phyloP scores from a whole-genome alignment of 2,888 invertebrate genomes.

The Abrostola tripartita region DNA sequence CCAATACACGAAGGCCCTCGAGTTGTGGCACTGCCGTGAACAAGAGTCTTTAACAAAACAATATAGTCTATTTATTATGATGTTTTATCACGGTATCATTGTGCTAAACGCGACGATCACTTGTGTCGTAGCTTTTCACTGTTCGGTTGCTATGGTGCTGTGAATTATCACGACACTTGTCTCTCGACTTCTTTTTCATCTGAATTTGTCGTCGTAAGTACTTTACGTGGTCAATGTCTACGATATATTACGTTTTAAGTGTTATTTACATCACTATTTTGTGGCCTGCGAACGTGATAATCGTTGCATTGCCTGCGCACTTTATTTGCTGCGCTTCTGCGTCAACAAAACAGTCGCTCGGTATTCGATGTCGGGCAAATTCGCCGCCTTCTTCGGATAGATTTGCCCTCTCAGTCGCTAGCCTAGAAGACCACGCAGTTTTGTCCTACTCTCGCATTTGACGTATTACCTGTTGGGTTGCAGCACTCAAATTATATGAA shows the following conservation, averaged over 20 bases:
- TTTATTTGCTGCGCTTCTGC: slow-evolving; percentile 85
- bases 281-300: slow-evolving; percentile 83
- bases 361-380: slow-evolving; percentile 57
- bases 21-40: slow-evolving; percentile 76
- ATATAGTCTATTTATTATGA: slow-evolving; percentile 65
- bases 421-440: slow-evolving; percentile 57
- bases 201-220: slow-evolving; percentile 60
- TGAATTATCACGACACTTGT: slow-evolving; percentile 71
- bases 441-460: slow-evolving; percentile 72
- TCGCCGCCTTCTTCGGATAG: slow-evolving; percentile 60
- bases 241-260: slow-evolving; percentile 71
- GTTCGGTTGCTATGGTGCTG: slow-evolving; percentile 76
- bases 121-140: slow-evolving; percentile 81
- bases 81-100: slow-evolving; percentile 78
- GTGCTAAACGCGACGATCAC: slow-evolving; percentile 77
- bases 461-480: slow-evolving; percentile 70
- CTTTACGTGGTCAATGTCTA: slow-evolving; percentile 73
- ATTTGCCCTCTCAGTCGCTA: slow-evolving; percentile 75
- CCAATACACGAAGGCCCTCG: slow-evolving; percentile 83
- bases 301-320: slow-evolving; percentile 88
- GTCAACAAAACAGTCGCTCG: slow-evolving; percentile 79
- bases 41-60: slow-evolving; percentile 67
- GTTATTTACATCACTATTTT: slow-evolving; percentile 85
- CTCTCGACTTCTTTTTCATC: slow-evolving; percentile 51
- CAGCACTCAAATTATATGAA: slow-evolving; percentile 50